Evolutionary conservation across 2,888 invertebrate species (phyloP).

Genomic region (Dolichopus griseipennis): DNA sequence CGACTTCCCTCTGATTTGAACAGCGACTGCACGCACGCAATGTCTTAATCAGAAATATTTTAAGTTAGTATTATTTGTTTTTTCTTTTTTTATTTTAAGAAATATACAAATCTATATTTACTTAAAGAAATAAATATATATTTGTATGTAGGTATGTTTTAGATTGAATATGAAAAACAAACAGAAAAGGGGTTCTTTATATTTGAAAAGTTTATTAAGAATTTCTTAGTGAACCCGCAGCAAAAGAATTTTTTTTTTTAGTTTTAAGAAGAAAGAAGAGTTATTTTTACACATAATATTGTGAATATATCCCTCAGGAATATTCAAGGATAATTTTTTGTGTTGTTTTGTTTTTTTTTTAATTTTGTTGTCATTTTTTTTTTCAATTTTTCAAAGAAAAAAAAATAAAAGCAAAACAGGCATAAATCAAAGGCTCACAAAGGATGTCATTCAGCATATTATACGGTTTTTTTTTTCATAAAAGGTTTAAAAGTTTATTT

Average conservation of each 20-base stretch:
- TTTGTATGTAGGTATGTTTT: too few relatives aligned
- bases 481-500: background rate
- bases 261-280: background rate
- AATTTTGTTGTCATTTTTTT: background rate
- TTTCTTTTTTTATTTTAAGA: background rate
- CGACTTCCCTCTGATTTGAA: background rate
- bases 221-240: too few relatives aligned
- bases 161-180: background rate
- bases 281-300: conserved; percentile 1
- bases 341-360: background rate
- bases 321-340: background rate
- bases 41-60: background rate
- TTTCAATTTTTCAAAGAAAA: background rate
- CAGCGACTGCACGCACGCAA: background rate
- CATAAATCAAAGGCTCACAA: conserved; percentile 1
- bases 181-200: background rate
- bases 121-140: too few relatives aligned
- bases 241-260: too few relatives aligned
- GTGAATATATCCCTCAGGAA: background rate
- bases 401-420: background rate
- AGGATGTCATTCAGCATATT: background rate
- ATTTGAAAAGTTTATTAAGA: background rate
- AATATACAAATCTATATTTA: too few relatives aligned
- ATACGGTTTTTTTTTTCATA: background rate
- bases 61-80: background rate